A percentile compares a stretch with the other conserved stretches of the same genome.
phyloP scores from a whole-genome alignment of 1,140 invertebrate species.

The Acyrthosiphon pisum region DNA sequence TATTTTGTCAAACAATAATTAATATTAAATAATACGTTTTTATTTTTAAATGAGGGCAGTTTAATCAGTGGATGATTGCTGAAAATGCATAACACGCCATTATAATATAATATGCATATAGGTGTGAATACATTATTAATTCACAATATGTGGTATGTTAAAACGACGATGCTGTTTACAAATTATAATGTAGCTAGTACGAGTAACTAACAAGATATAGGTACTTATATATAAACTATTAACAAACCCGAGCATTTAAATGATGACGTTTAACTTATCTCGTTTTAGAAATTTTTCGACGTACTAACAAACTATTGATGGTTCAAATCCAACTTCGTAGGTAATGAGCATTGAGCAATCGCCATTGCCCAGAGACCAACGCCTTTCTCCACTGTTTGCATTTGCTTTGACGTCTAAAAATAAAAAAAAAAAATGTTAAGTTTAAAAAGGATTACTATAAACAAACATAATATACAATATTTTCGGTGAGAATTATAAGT shows the following conservation, averaged over 20 bases:
- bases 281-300: background rate
- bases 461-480: background rate
- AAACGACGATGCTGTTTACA: background rate
- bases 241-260: background rate
- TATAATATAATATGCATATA: background rate
- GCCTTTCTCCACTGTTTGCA: constrained; percentile 19
- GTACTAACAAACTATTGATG: too few relatives aligned
- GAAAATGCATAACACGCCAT: background rate
- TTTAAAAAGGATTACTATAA: constrained; percentile 11
- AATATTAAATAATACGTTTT: background rate
- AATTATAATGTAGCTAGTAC: background rate
- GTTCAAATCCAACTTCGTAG: background rate
- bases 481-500: background rate
- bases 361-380: background rate
- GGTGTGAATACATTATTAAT: background rate
- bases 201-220: background rate
- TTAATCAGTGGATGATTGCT: background rate
- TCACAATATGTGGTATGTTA: background rate
- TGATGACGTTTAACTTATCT: background rate
- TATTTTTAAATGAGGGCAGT: background rate
- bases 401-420: background rate
- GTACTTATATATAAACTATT: background rate
- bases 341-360: background rate
- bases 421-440: background rate
- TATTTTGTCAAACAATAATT: background rate